phyloP scores from a whole-genome alignment of 30 jellyfish, hydroid and myxozoan genomes.

The Cassiopea xamachana region DNA sequence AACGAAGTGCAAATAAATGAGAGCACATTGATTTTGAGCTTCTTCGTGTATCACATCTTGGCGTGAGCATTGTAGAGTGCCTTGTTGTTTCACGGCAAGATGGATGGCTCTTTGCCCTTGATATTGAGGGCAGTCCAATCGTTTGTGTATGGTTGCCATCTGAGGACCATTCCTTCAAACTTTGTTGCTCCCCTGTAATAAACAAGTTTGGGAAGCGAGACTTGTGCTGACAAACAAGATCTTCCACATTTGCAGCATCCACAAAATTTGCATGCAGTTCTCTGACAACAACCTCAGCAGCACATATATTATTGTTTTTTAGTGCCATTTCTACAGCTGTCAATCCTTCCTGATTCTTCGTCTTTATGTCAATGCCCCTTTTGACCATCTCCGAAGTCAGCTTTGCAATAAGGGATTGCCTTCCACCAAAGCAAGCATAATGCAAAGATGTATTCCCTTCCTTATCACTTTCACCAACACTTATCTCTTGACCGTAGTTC shows the following conservation, averaged over 20 bases:
- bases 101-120: not conserved
- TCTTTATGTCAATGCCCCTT: not conserved
- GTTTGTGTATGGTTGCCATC: not conserved
- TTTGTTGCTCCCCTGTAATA: not conserved
- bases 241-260: not conserved
- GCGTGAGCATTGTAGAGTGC: not conserved
- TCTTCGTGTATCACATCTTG: not conserved
- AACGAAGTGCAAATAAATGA: conserved; percentile 18
- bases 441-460: conserved; percentile 80
- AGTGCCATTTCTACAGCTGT: conserved; percentile 31
- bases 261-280: not conserved
- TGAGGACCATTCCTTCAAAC: not conserved
- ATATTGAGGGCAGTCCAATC: not conserved
- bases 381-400: not conserved
- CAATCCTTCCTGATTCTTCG: conserved; percentile 16
- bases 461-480: conserved; percentile 16
- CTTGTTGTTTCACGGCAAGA: not conserved
- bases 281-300: conserved; percentile 12
- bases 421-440: conserved; percentile 61
- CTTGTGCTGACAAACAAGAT: not conserved
- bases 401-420: conserved; percentile 42
- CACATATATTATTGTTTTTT: not conserved
- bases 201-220: not conserved
- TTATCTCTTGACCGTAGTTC: conserved; percentile 3
- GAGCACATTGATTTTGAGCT: conserved; percentile 50